phyloP scores from a whole-genome alignment of 92 coral and sea anemone species.

The Umimayanthus chanpuru region DNA sequence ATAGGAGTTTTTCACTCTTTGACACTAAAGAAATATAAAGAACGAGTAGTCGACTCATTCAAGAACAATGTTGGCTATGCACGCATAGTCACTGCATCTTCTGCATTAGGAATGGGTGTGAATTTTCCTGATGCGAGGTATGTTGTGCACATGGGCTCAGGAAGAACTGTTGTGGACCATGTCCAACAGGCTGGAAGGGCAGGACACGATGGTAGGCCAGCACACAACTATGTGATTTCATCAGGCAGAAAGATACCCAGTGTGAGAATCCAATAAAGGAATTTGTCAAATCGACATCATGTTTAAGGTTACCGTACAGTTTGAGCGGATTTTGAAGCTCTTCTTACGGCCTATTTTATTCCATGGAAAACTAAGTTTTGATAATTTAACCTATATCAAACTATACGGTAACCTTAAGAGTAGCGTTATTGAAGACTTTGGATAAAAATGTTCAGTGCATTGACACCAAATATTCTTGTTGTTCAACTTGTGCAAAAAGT shows the following conservation, averaged over 20 bases:
- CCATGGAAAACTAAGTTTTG: too few species aligned
- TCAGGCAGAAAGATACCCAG: conserved; percentile 29
- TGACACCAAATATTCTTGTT: conserved; percentile 31
- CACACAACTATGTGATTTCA: conserved; percentile 4
- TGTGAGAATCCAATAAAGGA: conserved; percentile 34
- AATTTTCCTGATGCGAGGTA: conserved; percentile 46
- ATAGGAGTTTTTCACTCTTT: conserved; percentile 21
- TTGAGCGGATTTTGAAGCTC: too few species aligned
- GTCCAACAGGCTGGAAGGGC: conserved; percentile 41
- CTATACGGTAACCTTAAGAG: too few species aligned
- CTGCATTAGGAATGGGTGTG: conserved; percentile 48
- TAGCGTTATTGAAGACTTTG: conserved; percentile 38
- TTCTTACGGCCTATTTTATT: too few species aligned
- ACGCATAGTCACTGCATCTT: conserved; percentile 43
- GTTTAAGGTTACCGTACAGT: neutral
- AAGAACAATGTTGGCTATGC: conserved; percentile 28
- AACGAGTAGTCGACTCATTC: conserved; percentile 30
- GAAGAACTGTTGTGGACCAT: conserved; percentile 35
- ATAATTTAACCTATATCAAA: too few species aligned
- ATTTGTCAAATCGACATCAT: conserved; percentile 29
- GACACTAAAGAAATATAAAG: conserved; percentile 32
- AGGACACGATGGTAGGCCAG: conserved; percentile 39
- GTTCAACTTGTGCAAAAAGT: conserved; percentile 33
- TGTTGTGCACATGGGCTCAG: conserved; percentile 47
- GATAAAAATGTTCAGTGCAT: neutral